These are phyloP conservation scores for Motacilla alba DNA, from an alignment of 2,113 vertebrate genomes.

Conservation along the genomic window DNA sequence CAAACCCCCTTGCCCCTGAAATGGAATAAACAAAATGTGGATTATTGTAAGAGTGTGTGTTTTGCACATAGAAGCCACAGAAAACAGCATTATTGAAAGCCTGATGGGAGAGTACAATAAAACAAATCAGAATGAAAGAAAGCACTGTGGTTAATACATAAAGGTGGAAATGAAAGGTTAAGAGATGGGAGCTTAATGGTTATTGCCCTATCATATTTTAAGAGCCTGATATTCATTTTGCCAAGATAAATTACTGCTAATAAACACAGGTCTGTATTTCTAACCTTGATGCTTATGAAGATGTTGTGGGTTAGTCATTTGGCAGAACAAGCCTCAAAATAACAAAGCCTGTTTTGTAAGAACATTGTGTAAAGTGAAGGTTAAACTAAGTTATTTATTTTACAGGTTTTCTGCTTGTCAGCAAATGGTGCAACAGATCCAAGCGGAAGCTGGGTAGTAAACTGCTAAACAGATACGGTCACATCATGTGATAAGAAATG, in stretches of 20 bases:
- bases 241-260: neutral
- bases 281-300: neutral
- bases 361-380: neutral
- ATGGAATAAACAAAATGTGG: conserved; percentile 14
- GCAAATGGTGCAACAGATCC: neutral
- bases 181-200: neutral
- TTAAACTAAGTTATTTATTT: neutral
- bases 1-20: neutral
- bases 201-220: conserved; percentile 23
- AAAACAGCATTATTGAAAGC: neutral
- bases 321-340: neutral
- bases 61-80: neutral
- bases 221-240: neutral
- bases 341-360: neutral
- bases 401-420: neutral
- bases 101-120: conserved; percentile 14
- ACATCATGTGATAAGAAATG: neutral
- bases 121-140: conserved; percentile 47
- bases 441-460: neutral
- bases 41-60: conserved; percentile 3
- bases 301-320: neutral
- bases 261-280: neutral
- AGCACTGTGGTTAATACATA: conserved; percentile 25
- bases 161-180: conserved; percentile 23
- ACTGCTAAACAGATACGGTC: neutral